These are phyloP conservation scores for Chiropotes sagulatus DNA, from an alignment of 2,797 vertebrate genomes.

Conservation along the genomic window DNA sequence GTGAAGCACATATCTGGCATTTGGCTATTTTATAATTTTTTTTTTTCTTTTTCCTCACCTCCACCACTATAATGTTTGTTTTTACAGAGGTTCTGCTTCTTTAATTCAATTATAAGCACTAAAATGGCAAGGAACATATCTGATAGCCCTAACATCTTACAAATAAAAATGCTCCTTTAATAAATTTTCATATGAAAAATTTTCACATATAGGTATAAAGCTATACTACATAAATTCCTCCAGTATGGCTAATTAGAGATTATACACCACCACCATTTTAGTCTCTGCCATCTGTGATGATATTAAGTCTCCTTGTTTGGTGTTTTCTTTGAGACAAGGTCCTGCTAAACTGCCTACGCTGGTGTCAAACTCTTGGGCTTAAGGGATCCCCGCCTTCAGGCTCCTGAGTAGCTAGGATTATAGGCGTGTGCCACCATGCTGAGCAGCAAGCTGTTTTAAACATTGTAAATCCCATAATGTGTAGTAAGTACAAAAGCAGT, in stretches of 20 bases:
- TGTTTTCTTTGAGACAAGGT: background rate
- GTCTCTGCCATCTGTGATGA: background rate
- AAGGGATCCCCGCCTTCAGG: background rate
- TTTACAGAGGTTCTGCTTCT: conserved; percentile 29
- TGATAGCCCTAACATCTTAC: background rate
- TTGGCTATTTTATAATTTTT: background rate
- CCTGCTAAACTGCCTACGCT: background rate
- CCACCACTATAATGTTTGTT: background rate
- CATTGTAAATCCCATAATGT: background rate
- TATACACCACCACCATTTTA: background rate
- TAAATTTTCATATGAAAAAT: background rate
- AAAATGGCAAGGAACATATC: background rate
- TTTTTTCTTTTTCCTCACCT: too few species aligned
- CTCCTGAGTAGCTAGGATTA: background rate
- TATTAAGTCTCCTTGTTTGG: background rate
- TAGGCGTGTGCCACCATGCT: background rate
- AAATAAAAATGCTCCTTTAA: background rate
- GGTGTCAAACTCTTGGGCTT: background rate
- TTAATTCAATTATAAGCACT: background rate
- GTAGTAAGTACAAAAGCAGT: background rate
- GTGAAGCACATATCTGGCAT: background rate
- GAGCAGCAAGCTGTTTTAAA: background rate
- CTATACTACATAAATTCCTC: background rate
- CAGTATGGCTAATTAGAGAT: background rate
- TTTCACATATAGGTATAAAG: background rate